Base-by-base conservation (phyloP, 2,113 vertebrate species). In the Lucifuga dentata region DNA sequence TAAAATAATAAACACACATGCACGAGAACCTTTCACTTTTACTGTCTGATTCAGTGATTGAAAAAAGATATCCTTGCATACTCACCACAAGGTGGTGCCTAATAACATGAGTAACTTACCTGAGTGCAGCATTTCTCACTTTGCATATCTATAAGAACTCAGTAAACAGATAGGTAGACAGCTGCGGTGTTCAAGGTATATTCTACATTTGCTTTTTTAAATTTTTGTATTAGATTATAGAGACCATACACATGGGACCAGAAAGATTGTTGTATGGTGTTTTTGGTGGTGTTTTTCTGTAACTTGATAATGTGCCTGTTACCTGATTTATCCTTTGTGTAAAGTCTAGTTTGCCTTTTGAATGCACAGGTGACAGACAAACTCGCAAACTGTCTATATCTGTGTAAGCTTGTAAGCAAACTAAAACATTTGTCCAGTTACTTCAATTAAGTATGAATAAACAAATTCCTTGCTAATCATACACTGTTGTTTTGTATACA, bases 21-120 rank as follows among this genome's bases (percentile, higher is more conserved):
- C 21, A 21, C 29, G 51, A 77, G 32, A 58, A 33, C 5, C 17
- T 74, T 68, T 61, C 62, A 36, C 49, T 21, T 46, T 73, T 59
- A 62, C 23, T 72, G 55, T 57, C 49, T 50, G n/a, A 48, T 53
- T 59, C 21, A 51, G 66, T 78, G 57, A 78, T 58, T 81, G 60
- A 70, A 44, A 44, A 44, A 76, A 61, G 17, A 5, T 85, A 70
- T 78, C 71, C 72, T 68, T 86, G 74, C 85, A 81, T 81, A 49
- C 48, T 88, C 85, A 78, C 90, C 88, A 92, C 88, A 81, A 92
- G 90, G 90, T 93, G 89, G 90, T 91, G 90, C 84, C 81, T 92
- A 68, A 88, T 83, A 89, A 77, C 88, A 88, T 78, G 43, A 83
- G 81, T 63, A 64, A 53, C 23, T 32, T 36, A 78, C 69, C 41